These are phyloP conservation scores for Strongylocentrotus purpuratus DNA, from an alignment of 35 echinoderm and acorn worm species.

Conservation along the genomic window DNA sequence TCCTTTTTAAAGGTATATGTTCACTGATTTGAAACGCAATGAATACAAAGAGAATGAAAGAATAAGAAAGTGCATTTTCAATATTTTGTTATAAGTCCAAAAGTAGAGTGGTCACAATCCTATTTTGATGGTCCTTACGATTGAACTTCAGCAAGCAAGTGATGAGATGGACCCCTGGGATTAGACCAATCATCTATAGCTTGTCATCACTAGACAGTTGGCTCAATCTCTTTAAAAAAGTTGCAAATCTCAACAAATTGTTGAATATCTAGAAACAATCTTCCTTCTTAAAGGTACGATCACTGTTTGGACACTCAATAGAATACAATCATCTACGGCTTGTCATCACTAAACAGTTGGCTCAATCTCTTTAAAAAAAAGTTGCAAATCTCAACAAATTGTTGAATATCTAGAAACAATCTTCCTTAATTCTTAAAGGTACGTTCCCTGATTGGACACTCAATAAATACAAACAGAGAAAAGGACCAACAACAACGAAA, in stretches of 20 bases:
- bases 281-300: background rate
- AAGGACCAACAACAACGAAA: too few relatives aligned
- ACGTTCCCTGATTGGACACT: background rate
- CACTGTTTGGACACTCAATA: background rate
- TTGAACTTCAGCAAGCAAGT: background rate
- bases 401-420: background rate
- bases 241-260: conserved; percentile 12
- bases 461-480: too few relatives aligned
- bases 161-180: background rate
- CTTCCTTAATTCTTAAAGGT: background rate
- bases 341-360: background rate
- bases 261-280: conserved; percentile 5
- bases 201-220: background rate
- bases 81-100: background rate
- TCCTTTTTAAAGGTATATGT: background rate
- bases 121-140: background rate
- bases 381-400: conserved; percentile 17
- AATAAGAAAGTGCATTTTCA: background rate
- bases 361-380: background rate
- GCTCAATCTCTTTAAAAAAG: background rate
- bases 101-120: background rate
- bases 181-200: background rate
- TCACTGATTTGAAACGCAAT: background rate
- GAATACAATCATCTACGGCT: too few relatives aligned
- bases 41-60: too few relatives aligned